Evolutionary conservation across 2,888 invertebrate species (phyloP).

Genomic region (Cenopis cana): DNA sequence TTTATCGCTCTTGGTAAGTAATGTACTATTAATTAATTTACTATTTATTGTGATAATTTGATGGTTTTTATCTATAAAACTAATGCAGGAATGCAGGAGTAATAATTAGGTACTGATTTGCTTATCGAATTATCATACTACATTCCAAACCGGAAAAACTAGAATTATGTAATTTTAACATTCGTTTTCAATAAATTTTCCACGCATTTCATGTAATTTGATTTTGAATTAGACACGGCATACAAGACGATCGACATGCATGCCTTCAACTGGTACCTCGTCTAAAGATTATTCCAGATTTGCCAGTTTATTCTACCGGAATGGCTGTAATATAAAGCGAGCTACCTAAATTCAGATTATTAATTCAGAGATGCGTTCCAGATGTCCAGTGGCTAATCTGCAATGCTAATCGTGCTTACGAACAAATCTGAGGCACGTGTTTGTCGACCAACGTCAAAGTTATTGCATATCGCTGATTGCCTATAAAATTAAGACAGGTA

Average conservation of each 20-base stretch:
- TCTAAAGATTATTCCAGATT: neutral
- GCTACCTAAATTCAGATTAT: neutral
- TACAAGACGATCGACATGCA: neutral
- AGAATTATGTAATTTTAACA: neutral
- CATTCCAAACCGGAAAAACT: neutral
- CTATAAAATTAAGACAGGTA: slow-evolving; percentile 54
- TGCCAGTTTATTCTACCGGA: neutral
- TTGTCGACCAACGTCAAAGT: slow-evolving; percentile 54
- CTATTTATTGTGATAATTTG: no score
- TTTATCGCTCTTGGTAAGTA: no score
- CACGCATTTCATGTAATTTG: neutral
- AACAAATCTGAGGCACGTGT: slow-evolving; percentile 52
- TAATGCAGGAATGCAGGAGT: no score
- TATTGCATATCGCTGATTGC: slow-evolving; percentile 49
- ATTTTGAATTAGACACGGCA: neutral
- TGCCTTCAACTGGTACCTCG: neutral
- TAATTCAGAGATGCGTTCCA: neutral
- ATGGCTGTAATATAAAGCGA: neutral
- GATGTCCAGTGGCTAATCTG: slow-evolving; percentile 1
- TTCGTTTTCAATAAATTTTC: neutral
- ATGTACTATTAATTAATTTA: no score
- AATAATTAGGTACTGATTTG: neutral
- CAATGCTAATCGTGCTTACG: slow-evolving; percentile 15
- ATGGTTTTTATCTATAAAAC: no score
- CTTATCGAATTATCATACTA: neutral